Base-by-base conservation (phyloP, 2,113 vertebrate genomes). In the Xenopus laevis region DNA sequence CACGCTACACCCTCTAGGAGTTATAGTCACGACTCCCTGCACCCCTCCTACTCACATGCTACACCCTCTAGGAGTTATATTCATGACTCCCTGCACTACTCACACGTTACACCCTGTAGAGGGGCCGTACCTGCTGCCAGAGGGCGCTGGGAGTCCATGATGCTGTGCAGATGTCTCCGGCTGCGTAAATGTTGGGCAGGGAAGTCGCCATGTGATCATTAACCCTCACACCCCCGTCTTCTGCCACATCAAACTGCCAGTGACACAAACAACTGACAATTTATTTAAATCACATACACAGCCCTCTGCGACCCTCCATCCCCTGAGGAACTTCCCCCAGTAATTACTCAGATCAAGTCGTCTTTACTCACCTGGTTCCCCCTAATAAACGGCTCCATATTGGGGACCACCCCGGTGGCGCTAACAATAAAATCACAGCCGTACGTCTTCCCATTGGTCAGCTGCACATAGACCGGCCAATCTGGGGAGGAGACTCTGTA, bases 341-440 rank as follows among this genome's bases (percentile, higher is more conserved):
- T n/a, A n/a, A n/a, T n/a, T n/a, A n/a, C n/a, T n/a, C n/a, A n/a
- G n/a, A n/a, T n/a, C n/a, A n/a, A n/a, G n/a, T n/a, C n/a, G n/a
- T n/a, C n/a, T n/a, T n/a, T n/a, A n/a, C n/a, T n/a, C n/a, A n/a
- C 97, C 0, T 82, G 86, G 86, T 98, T 98, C 59, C 93, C 90
- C 44, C 79, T 79, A 77, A 98, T 87, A 85, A 98, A 97, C 0
- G 92, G 92, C 57, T 93, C 86, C 4, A 84, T 83, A 71, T 96
- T 98, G 71, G 97, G 95, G 20, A 89, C 83, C 3, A 99, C 96
- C 68, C 97, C 97, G 0, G 95, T 99, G 71, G 97, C 97, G 30
- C 97, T 99, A 82, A 98, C 91, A 23, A 98, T 86, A 79, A 99
- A 94, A 83, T 98, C 85, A 10, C 96, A 99, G 80, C 97, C 96